Evolutionary conservation across 2,113 vertebrate species (phyloP).

Genomic region (Phrynocephalus versicolor): DNA sequence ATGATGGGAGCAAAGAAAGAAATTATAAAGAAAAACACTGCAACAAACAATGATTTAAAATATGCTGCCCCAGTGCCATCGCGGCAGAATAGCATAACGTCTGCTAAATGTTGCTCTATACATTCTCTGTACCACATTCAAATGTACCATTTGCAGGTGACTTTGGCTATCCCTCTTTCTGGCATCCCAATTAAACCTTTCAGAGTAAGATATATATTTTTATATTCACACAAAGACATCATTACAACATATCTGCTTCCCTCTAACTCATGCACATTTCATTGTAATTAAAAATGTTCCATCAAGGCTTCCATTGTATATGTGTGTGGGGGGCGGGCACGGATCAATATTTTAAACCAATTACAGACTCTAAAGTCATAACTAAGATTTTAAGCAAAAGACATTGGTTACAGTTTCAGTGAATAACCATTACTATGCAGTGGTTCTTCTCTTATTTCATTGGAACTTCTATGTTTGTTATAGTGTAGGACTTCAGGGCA

Average conservation of each 20-base stretch:
- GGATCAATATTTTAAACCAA: neutral
- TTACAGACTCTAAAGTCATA: conserved; percentile 28
- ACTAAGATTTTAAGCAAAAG: conserved; percentile 12
- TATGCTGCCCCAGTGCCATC: neutral
- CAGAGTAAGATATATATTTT: neutral
- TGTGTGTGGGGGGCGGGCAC: too few species aligned
- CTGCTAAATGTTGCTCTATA: neutral
- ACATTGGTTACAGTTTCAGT: neutral
- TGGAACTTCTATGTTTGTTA: neutral
- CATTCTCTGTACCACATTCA: neutral
- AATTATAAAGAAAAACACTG: neutral
- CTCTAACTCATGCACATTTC: neutral
- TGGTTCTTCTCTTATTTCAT: neutral
- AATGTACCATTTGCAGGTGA: neutral
- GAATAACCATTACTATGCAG: neutral
- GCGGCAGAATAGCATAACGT: neutral
- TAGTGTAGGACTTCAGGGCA: neutral
- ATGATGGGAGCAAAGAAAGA: neutral
- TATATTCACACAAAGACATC: neutral
- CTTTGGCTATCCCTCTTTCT: neutral
- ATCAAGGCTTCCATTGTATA: conserved; percentile 5
- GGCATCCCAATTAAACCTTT: conserved; percentile 14
- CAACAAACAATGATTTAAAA: neutral
- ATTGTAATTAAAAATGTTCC: conserved; percentile 17
- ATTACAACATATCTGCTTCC: neutral